phyloP scores from a whole-genome alignment of 2,888 invertebrate genomes.

The Tricholauxania praeusta region DNA sequence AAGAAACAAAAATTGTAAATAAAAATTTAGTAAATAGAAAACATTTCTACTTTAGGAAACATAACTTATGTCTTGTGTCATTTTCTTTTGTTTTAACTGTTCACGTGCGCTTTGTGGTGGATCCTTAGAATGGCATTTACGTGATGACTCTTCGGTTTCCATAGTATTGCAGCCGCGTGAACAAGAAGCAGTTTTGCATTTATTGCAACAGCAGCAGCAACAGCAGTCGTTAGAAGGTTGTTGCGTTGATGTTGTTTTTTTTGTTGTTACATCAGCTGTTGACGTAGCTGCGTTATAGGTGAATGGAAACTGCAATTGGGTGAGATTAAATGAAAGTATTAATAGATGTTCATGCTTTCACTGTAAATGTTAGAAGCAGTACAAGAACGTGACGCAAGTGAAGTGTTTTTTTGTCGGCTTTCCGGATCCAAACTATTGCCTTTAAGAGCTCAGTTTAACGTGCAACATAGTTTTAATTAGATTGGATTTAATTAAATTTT shows the following conservation, averaged over 20 bases:
- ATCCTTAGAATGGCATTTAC: background rate
- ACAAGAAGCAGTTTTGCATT: conserved; percentile 23
- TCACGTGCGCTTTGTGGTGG: conserved; percentile 43
- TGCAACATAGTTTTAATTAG: too few relatives aligned
- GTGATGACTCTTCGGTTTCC: conserved; percentile 29
- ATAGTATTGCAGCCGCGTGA: conserved; percentile 45
- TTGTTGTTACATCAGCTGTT: conserved; percentile 46
- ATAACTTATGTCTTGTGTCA: conserved; percentile 19
- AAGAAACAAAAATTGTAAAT: conserved; percentile 4
- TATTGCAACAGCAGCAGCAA: conserved; percentile 26
- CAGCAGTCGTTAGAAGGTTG: background rate
- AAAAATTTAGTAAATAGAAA: background rate
- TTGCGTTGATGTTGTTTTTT: conserved; percentile 5
- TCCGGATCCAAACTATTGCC: too few relatives aligned
- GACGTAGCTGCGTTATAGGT: conserved; percentile 52
- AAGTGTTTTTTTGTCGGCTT: too few relatives aligned
- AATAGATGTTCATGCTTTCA: background rate
- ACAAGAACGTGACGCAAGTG: background rate
- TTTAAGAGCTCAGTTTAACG: too few relatives aligned
- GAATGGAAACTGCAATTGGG: conserved; percentile 48
- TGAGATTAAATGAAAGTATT: background rate
- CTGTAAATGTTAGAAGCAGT: background rate
- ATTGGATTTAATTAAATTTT: too few relatives aligned
- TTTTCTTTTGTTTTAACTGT: conserved; percentile 48
- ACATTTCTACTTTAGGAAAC: too few relatives aligned